Percentiles rank a stretch among this genome's conserved stretches.
These are phyloP conservation scores for Dasyornis broadbenti DNA, from an alignment of 2,113 vertebrate species.

Conservation along the genomic window DNA sequence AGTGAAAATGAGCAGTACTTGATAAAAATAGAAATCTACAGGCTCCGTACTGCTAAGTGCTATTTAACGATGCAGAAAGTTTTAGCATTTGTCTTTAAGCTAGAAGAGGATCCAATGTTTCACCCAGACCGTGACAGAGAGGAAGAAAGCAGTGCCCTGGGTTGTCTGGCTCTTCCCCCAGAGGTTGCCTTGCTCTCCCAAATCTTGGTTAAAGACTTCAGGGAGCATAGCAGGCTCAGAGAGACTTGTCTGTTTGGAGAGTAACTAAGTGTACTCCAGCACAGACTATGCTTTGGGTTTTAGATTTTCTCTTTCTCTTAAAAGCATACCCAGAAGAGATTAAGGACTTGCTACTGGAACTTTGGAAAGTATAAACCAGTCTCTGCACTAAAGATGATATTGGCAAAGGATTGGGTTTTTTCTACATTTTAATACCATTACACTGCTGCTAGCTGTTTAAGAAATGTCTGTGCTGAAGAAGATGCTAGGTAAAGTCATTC, in stretches of 20 bases:
- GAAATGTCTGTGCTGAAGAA: not conserved
- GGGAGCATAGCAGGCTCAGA: not conserved
- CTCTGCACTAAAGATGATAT: not conserved
- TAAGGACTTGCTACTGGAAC: not conserved
- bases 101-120: not conserved
- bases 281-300: not conserved
- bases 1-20: not conserved
- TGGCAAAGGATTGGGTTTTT: not conserved
- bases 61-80: not conserved
- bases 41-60: not conserved
- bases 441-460: not conserved
- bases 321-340: not conserved
- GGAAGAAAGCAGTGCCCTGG: not conserved
- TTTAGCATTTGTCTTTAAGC: not conserved
- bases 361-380: not conserved
- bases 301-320: not conserved
- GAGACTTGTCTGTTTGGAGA: not conserved
- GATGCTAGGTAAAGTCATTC: not conserved
- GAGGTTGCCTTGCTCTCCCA: not conserved
- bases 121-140: not conserved
- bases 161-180: not conserved
- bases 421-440: not conserved
- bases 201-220: not conserved
- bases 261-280: not conserved
- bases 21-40: constrained; percentile 40